A percentile compares a stretch with the other conserved stretches of the same genome.
Evolutionary conservation across 2,888 invertebrate species (phyloP).

Genomic region (Drosophila picticornis): DNA sequence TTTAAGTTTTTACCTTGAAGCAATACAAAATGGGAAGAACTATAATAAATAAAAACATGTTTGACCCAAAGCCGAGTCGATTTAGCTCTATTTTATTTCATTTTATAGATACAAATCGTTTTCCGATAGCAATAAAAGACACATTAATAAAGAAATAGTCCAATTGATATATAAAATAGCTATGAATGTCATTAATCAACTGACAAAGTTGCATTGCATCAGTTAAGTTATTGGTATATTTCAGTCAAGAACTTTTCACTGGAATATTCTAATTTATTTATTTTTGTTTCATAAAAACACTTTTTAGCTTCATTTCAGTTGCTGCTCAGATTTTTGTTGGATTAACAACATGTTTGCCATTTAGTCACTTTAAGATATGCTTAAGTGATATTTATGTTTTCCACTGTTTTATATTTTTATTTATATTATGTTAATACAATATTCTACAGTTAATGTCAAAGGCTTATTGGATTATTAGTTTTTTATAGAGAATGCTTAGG

Average conservation of each 20-base stretch:
- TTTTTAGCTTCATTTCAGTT: not conserved
- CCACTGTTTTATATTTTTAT: not conserved
- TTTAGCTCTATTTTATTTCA: not conserved
- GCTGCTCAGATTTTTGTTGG: not conserved
- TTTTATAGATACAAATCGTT: not conserved
- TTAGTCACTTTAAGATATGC: no score
- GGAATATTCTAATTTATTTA: not conserved
- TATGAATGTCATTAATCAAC: not conserved
- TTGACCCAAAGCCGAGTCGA: not conserved
- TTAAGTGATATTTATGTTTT: not conserved
- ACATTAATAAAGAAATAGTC: not conserved
- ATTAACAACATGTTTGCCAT: conserved; percentile 14
- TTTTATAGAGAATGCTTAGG: not conserved
- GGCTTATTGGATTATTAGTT: not conserved
- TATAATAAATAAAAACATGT: not conserved
- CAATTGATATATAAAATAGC: not conserved
- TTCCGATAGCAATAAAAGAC: not conserved
- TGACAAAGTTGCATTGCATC: not conserved
- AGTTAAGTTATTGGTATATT: not conserved
- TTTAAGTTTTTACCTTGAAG: not conserved
- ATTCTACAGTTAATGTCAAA: not conserved
- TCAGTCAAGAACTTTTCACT: not conserved
- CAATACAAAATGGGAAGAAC: not conserved
- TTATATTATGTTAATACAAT: not conserved
- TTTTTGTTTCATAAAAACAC: not conserved